phyloP scores from a whole-genome alignment of 2,113 vertebrate species.

The Phyllostomus hastatus region DNA sequence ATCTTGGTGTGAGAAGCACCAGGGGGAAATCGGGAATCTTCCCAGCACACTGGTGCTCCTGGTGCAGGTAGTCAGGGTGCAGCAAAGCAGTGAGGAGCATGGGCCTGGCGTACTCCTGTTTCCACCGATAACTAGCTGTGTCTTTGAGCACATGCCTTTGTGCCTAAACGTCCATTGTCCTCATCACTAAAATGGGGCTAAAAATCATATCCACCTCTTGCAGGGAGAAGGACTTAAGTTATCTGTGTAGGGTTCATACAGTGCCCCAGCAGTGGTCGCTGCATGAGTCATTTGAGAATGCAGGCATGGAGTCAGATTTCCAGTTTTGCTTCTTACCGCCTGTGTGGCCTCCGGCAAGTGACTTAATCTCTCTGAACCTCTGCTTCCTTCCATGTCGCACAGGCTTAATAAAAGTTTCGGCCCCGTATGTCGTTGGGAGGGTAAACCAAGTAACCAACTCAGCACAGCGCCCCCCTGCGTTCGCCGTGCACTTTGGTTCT shows the following conservation, averaged over 20 bases:
- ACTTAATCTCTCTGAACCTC: neutral
- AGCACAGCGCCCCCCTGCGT: accelerated
- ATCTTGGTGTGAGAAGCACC: neutral
- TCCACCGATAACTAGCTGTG: neutral
- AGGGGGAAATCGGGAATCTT: accelerated
- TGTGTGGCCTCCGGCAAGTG: neutral
- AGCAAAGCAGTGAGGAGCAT: neutral
- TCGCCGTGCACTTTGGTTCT: accelerated
- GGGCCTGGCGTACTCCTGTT: neutral
- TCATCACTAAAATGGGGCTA: neutral
- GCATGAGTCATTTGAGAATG: neutral
- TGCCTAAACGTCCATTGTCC: neutral
- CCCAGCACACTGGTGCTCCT: neutral
- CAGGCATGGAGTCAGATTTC: neutral
- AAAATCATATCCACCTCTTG: neutral
- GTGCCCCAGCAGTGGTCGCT: accelerated
- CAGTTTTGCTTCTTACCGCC: too few species aligned
- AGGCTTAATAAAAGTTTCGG: neutral
- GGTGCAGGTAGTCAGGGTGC: accelerated
- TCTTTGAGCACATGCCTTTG: neutral
- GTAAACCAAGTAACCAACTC: accelerated
- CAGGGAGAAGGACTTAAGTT: too few species aligned
- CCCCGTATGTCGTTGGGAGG: accelerated
- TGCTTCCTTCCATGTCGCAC: neutral
- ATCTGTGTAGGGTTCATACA: neutral